Conservation (phyloP, 2,797 vertebrate species). For the Chrosomus eos region DNA sequence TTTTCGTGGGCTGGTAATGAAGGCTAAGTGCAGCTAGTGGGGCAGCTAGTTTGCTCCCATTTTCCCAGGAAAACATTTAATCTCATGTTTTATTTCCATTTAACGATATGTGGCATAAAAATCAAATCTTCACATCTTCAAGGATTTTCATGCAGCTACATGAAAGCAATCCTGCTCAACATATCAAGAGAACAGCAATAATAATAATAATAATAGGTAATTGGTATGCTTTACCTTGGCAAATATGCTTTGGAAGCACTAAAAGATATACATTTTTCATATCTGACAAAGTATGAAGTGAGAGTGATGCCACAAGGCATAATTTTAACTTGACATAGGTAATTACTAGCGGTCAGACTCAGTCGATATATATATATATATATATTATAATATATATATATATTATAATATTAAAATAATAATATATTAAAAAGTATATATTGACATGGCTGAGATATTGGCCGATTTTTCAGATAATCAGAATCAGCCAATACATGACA, state of each 20-base stretch:
- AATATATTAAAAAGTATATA: too few relatives aligned
- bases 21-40: conserved; percentile 39
- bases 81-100: neutral
- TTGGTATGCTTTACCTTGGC: neutral
- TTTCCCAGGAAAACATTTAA: conserved; percentile 13
- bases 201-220: neutral
- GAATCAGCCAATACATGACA: neutral
- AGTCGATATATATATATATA: neutral
- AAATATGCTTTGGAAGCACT: neutral
- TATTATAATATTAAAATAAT: too few relatives aligned
- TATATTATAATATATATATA: too few relatives aligned
- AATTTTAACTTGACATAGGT: neutral
- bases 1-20: conserved; percentile 29
- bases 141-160: neutral
- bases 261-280: neutral
- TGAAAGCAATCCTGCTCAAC: neutral
- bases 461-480: neutral
- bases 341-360: neutral
- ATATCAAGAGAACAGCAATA: neutral
- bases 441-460: neutral
- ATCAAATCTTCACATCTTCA: conserved; percentile 7
- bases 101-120: neutral
- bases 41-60: conserved; percentile 11
- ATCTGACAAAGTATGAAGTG: neutral
- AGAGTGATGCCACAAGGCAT: neutral